phyloP scores from a whole-genome alignment of 2,888 invertebrate genomes.

The Agrotis segetum region DNA sequence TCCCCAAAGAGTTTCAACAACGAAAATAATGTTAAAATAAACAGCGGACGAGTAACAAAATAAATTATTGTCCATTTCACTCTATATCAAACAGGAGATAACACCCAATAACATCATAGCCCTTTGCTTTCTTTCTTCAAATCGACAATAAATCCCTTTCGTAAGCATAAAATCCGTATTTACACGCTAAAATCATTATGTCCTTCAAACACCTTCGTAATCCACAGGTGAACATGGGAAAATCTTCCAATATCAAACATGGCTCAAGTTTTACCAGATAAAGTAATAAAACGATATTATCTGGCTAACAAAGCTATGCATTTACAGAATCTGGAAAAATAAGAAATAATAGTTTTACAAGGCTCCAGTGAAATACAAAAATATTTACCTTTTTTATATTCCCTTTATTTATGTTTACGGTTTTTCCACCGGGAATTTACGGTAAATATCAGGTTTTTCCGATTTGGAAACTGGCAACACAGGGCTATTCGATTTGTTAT shows the following conservation, averaged over 20 bases:
- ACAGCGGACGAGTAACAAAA: not conserved
- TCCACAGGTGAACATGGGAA: not conserved
- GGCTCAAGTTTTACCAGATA: not conserved
- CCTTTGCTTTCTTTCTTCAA: too few relatives aligned
- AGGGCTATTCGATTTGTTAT: conserved; percentile 63
- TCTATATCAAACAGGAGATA: not conserved
- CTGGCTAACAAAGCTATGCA: not conserved
- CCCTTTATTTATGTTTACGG: not conserved
- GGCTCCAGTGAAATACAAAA: not conserved
- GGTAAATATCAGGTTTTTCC: conserved; percentile 26
- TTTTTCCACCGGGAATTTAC: conserved; percentile 14
- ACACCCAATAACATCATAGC: too few relatives aligned
- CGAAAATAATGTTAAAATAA: not conserved
- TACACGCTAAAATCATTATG: too few relatives aligned
- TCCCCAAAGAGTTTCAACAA: not conserved
- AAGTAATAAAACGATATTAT: not conserved
- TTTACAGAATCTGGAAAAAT: not conserved
- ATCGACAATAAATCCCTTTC: not conserved
- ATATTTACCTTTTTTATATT: not conserved
- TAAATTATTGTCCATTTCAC: not conserved
- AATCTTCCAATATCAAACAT: not conserved
- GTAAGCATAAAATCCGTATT: not conserved
- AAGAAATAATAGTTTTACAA: not conserved
- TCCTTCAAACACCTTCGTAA: too few relatives aligned
- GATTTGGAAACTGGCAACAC: conserved; percentile 50